Evolutionary conservation across 2,113 vertebrate genomes (phyloP), one percentile per base, ranked within the genome.

Genomic region (Baryphthengus martii): DNA sequence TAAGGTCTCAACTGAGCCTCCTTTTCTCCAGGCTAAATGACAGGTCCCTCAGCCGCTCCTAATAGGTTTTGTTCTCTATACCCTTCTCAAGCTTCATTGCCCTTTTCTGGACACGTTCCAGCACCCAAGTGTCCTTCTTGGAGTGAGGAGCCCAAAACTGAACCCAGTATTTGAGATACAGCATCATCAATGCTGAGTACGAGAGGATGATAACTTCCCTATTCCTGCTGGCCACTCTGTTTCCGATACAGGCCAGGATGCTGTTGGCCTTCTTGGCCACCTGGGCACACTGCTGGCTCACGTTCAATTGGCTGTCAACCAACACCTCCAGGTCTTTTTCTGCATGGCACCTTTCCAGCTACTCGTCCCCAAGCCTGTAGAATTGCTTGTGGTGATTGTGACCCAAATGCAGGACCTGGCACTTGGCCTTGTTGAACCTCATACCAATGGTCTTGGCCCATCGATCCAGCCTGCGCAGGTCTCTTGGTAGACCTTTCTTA

Each of bases 91-190:
- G 7, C 16, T 49, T 35, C 1, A 0, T 45, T 84, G 26, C 17
- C 7, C 11, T 58, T 5, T n/a, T n/a, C n/a, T 79, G 53, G 24
- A 13, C 13, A 7, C 0, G 0, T 11, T 52, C 7, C 18, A 62
- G n/a, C 25, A 31, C 19, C 23, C 28, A 21, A 7, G 1, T 45
- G 23, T 45, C 14, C 33, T 1, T 29, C 40, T 39, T 33, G 9
- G 16, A 18, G 18, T 29, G 23, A n/a, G 56, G 18, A 8, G 10
- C 39, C 55, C 45, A 68, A 39, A 68, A 31, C 37, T 33, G 53
- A 59, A 31, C 31, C 17, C 21, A 44, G 16, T 13, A 13, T 11
- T 55, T 1, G 4, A 24, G 33, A 11, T 45, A 29, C 2, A 0
- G 25, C 31, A 21, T 90, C 35, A 42, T 9, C 47, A 56, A 35